These are phyloP conservation scores for Tetragonisca angustula DNA, from an alignment of 2,888 invertebrate genomes.

Conservation along the genomic window DNA sequence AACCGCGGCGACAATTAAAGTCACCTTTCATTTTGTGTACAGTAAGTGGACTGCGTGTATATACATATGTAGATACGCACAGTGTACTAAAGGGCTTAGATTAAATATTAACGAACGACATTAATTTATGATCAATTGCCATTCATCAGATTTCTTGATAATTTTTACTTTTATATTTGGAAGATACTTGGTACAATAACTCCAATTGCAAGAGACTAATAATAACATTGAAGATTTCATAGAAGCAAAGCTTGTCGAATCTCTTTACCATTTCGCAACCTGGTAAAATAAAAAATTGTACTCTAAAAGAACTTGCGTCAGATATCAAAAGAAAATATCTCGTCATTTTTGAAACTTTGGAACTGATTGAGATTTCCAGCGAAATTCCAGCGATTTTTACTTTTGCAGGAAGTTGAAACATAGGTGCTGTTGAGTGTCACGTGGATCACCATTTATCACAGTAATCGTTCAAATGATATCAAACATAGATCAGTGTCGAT, in stretches of 20 bases:
- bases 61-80: not conserved
- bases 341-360: not conserved
- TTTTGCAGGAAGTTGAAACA: not conserved
- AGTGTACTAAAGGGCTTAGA: not conserved
- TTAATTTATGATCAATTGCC: no score
- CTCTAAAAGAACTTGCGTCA: no score
- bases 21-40: constrained; percentile 83
- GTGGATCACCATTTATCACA: not conserved
- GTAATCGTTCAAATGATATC: not conserved
- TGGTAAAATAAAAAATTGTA: no score
- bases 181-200: no score
- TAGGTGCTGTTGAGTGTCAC: not conserved
- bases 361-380: not conserved
- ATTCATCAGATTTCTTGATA: no score
- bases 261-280: no score
- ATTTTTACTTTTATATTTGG: no score
- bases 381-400: not conserved
- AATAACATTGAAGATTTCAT: no score
- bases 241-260: no score
- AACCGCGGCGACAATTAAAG: constrained; percentile 77
- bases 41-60: constrained; percentile 75
- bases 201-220: no score
- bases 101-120: not conserved
- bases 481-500: not conserved
- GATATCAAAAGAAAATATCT: not conserved